Conservation (phyloP, 2,888 invertebrate genomes). For the Mythimna vitellina region DNA sequence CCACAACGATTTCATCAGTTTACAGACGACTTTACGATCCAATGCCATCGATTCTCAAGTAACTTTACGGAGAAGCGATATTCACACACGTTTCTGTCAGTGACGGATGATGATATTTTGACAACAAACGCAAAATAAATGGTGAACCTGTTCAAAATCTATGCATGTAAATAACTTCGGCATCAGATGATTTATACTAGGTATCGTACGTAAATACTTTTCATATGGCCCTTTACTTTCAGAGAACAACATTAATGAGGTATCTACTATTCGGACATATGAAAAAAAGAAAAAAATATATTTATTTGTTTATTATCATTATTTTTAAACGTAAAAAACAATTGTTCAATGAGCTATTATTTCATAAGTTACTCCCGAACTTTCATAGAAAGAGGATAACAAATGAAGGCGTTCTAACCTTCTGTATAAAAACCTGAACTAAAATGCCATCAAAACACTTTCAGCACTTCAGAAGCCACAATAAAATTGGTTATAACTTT, state of each 20-base stretch:
- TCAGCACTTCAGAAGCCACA: neutral
- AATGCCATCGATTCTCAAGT: conserved; percentile 13
- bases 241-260: too few species aligned
- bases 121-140: neutral
- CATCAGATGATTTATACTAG: neutral
- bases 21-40: neutral
- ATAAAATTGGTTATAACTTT: conserved; percentile 19
- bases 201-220: too few species aligned
- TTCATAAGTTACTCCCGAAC: neutral
- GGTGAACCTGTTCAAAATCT: neutral
- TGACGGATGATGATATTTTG: neutral
- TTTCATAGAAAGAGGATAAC: neutral
- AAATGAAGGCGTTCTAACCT: neutral
- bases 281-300: too few species aligned
- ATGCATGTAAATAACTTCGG: neutral
- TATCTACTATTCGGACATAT: too few species aligned
- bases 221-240: too few species aligned
- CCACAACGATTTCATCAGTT: neutral
- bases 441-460: neutral
- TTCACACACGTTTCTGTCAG: too few species aligned
- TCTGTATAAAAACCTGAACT: neutral
- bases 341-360: neutral
- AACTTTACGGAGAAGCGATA: neutral
- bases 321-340: neutral
- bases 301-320: too few species aligned